Evolutionary conservation across 2,888 invertebrate species (phyloP).

Genomic region (Taphrorychus bicolor): DNA sequence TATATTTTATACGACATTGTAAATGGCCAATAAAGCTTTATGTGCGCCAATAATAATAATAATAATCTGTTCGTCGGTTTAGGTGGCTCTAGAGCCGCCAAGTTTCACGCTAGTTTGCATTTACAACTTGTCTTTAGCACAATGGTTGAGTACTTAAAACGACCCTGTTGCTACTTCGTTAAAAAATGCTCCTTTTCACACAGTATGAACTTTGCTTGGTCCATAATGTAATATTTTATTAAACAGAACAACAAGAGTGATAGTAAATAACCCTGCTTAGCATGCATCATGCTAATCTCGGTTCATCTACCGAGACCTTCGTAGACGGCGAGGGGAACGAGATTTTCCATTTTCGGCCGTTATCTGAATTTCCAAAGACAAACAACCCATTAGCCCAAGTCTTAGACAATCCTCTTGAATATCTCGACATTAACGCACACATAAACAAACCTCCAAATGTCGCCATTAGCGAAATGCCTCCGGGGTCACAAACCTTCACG

Average conservation of each 20-base stretch:
- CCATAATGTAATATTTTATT: no score
- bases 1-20: slow-evolving; percentile 48
- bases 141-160: no score
- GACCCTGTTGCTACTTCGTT: no score
- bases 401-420: slow-evolving; percentile 39
- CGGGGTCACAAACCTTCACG: slow-evolving; percentile 31
- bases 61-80: slow-evolving; percentile 37
- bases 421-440: slow-evolving; percentile 40
- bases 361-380: slow-evolving; percentile 33
- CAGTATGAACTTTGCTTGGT: no score
- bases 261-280: neutral
- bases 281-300: neutral
- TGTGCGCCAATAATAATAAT: slow-evolving; percentile 48
- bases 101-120: slow-evolving; percentile 22
- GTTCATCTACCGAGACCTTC: neutral
- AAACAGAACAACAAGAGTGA: no score
- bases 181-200: no score
- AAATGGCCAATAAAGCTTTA: slow-evolving; percentile 48
- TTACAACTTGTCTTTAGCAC: no score
- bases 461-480: slow-evolving; percentile 35
- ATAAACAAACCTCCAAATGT: slow-evolving; percentile 40
- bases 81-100: slow-evolving; percentile 20
- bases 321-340: neutral
- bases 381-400: slow-evolving; percentile 38
- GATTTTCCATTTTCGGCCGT: slow-evolving; percentile 15